Evolutionary conservation across 2,888 invertebrate genomes (phyloP), one percentile per base, ranked within the genome.

Genomic region (Leucophenga montana): DNA sequence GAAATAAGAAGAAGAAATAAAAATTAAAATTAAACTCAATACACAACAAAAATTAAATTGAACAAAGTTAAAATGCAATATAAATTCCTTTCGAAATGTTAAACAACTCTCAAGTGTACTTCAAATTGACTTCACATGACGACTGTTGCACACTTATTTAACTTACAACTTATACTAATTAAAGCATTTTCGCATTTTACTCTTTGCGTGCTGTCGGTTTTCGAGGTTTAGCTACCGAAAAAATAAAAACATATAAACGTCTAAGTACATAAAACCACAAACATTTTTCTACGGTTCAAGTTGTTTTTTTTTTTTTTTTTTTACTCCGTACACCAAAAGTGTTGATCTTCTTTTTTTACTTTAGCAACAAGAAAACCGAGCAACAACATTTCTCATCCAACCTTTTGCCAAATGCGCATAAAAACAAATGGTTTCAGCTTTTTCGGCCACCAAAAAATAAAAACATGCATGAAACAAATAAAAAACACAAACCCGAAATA

Each of bases 141-240:
- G 11, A 39, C 39, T 11, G 8, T 8, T 39, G 39, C 39, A 11
- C 50, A 20, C 14, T 39, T 11, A 39, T 39, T 39, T 39, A 39
- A 39, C 27, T 27, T 4, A 27, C 27, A 57, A 57, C 39, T 39
- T 39, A 39, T 39, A 18, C 20, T 64, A 64, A 64, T 64, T 64
- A 64, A 64, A 48, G 22, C 31, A 64, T 48, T 46, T 64, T 46
- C 22, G 46, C 62, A 61, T 64, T 64, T 64, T n/a, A 62, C 22
- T 64, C 16, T 46, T 20, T 61, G 33, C 9, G 4, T 20, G 18
- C 39, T 61, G 39, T 39, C 11, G 39, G 39, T 39, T 39, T 39
- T 39, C 39, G 39, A 39, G 39, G 39, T 39, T 39, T 39, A 8
- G 39, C 39, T 39, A 39, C 3, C 39, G 11, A 39, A 39, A n/a